Percentiles rank a stretch among this genome's conserved stretches.
These are phyloP conservation scores for Uropsilus gracilis DNA, from an alignment of 2,113 vertebrate genomes.

Conservation along the genomic window DNA sequence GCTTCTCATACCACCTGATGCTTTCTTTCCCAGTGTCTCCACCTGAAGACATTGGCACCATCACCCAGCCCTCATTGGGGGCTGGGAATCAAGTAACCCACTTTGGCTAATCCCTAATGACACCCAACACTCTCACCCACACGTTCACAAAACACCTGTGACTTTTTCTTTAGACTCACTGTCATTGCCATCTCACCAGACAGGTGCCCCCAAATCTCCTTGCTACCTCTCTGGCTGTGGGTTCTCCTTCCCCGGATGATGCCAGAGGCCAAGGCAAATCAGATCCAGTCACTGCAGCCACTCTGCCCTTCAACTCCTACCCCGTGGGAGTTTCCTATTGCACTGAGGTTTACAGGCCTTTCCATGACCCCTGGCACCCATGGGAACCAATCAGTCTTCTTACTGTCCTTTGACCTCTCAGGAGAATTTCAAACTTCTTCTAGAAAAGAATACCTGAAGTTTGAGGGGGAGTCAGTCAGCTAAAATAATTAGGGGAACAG, in stretches of 20 bases:
- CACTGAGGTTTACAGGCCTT: not conserved
- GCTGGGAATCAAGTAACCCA: not conserved
- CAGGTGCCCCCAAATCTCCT: not conserved
- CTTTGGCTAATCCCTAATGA: not conserved
- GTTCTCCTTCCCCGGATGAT: not conserved
- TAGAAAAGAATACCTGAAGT: not conserved
- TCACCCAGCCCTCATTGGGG: not conserved
- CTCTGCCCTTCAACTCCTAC: accelerated
- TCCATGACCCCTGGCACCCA: not conserved
- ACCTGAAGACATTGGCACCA: accelerated
- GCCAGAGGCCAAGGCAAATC: not conserved
- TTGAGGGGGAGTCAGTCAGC: not conserved
- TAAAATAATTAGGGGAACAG: not conserved
- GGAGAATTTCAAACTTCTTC: not conserved
- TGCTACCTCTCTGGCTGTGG: not conserved
- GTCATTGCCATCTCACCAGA: not conserved
- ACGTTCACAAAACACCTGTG: not conserved
- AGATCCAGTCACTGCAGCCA: no score
- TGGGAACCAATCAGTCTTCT: not conserved
- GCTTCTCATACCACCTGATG: not conserved
- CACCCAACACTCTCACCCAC: accelerated
- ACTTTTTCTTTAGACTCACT: no score
- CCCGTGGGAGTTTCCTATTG: not conserved
- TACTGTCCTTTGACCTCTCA: no score
- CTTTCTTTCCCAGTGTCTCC: not conserved